phyloP scores from a whole-genome alignment of 2,888 invertebrate species.

The Drosophila paucipuncta region DNA sequence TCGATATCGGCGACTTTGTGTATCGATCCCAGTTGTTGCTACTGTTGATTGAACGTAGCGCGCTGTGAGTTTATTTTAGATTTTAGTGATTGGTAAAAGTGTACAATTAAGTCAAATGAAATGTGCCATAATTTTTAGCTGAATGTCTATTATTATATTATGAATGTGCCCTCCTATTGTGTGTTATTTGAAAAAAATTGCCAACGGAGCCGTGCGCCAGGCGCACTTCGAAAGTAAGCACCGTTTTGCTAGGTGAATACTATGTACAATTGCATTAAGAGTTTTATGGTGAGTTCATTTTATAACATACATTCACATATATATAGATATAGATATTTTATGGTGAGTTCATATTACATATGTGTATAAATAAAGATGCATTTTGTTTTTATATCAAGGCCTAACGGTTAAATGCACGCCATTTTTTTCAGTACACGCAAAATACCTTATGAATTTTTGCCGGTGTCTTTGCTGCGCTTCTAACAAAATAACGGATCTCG shows the following conservation, averaged over 20 bases:
- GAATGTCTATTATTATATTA: slow-evolving; percentile 58
- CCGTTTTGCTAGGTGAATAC: slow-evolving; percentile 53
- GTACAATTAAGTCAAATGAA: slow-evolving; percentile 23
- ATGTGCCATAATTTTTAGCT: slow-evolving; percentile 53
- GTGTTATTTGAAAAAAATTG: slow-evolving; percentile 42
- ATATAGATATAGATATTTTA: slow-evolving; percentile 5
- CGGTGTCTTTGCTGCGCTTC: slow-evolving; percentile 34
- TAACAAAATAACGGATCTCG: slow-evolving; percentile 54
- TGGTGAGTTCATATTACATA: slow-evolving; percentile 11
- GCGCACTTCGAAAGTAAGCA: slow-evolving; percentile 66
- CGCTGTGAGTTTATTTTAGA: slow-evolving; percentile 44
- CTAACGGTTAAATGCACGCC: slow-evolving; percentile 20
- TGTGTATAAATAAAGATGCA: background rate
- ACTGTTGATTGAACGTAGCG: slow-evolving; percentile 26
- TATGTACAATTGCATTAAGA: background rate
- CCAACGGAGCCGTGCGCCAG: slow-evolving; percentile 70
- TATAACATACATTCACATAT: background rate
- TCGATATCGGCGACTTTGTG: slow-evolving; percentile 24
- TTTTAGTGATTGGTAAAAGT: slow-evolving; percentile 52
- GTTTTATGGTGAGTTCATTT: slow-evolving; percentile 9
- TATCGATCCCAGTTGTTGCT: slow-evolving; percentile 33
- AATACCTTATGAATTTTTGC: slow-evolving; percentile 20
- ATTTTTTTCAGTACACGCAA: slow-evolving; percentile 28
- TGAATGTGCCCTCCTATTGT: slow-evolving; percentile 58
- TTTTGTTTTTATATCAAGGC: slow-evolving; percentile 8